Conservation (phyloP, 1,140 invertebrate species). For the Drosophila lowei region DNA sequence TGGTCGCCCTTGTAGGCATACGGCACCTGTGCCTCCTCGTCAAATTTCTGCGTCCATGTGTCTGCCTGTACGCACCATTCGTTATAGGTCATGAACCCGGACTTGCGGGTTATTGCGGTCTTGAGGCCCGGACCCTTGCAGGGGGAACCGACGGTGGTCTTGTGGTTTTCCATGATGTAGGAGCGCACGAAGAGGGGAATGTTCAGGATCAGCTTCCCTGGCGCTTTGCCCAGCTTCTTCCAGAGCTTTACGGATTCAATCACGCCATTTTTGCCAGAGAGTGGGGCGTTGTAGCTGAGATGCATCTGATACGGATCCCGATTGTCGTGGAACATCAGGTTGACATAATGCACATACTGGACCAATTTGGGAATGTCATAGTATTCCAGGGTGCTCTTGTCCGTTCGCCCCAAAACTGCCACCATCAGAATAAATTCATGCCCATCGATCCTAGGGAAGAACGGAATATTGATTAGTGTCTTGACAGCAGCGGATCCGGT, state of each 20-base stretch:
- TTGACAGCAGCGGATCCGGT: too few species aligned
- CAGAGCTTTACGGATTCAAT: conserved; percentile 84
- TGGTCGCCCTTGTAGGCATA: conserved; percentile 78
- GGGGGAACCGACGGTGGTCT: conserved; percentile 84
- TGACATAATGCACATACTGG: conserved; percentile 85
- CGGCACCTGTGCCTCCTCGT: conserved; percentile 64
- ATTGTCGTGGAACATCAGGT: conserved; percentile 88
- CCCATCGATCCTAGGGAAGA: conserved; percentile 51
- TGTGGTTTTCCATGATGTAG: conserved; percentile 84
- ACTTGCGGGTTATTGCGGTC: conserved; percentile 86
- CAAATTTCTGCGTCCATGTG: conserved; percentile 36
- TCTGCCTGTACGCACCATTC: conserved; percentile 84
- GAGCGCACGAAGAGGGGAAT: conserved; percentile 87
- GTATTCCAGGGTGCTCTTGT: conserved; percentile 81
- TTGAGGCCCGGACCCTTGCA: conserved; percentile 85
- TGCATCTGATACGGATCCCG: conserved; percentile 85
- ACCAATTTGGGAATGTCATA: conserved; percentile 85
- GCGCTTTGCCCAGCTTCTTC: conserved; percentile 84
- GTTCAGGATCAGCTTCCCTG: conserved; percentile 87
- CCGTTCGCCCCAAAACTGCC: conserved; percentile 84
- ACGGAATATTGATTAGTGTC: too few species aligned
- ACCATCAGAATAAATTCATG: conserved; percentile 85
- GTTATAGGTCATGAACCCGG: conserved; percentile 89
- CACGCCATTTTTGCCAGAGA: conserved; percentile 76
- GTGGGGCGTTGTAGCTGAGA: conserved; percentile 85